Evolutionary conservation across 2,888 invertebrate genomes (phyloP), one percentile per base, ranked within the genome.

Genomic region (Seira sanloemensis): DNA sequence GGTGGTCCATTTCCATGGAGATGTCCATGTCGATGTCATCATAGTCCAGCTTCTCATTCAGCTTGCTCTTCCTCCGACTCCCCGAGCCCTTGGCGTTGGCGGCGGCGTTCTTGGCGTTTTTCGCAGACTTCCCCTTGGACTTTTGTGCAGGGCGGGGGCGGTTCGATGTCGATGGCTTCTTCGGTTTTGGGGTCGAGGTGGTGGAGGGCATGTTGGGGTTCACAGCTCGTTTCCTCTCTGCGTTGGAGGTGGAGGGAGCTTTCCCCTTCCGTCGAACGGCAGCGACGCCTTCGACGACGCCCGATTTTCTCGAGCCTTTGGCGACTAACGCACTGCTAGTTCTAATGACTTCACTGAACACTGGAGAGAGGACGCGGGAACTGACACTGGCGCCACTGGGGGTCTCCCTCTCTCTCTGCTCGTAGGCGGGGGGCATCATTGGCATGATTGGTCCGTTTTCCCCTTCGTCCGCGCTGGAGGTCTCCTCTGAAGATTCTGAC

Each of bases 31-130:
- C 24, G 68, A 83, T 73, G 24, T 86, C 86, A 37, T 86, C 86
- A 37, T 86, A 85, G 27, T 86, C 86, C 7, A 85, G 58, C 25
- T 87, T 87, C 68, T 87, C 87, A 76, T 87, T 87, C 62, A 87
- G 26, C 76, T 86, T 86, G 54, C 87, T 87, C 19, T 87, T 87
- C 16, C 87, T 67, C 76, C 87, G 50, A 37, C 87, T 87, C 46
- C 83, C 73, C 2, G 84, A 69, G n/a, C n/a, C n/a, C n/a, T n/a
- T n/a, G n/a, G n/a, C n/a, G 2, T 80, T 83, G 19, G 86, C 54
- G 19, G 68, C 58, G 9, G 86, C 69, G 74, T 79, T 73, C 54
- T 75, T 78, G 46, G 80, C 26, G n/a, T n/a, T n/a, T 73, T 87
- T 80, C n/a, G 73, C 67, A 7, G 46, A 58, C n/a, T 58, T 58